Conservation (phyloP, 2,797 vertebrate genomes). For the Rhynchonycteris naso region DNA sequence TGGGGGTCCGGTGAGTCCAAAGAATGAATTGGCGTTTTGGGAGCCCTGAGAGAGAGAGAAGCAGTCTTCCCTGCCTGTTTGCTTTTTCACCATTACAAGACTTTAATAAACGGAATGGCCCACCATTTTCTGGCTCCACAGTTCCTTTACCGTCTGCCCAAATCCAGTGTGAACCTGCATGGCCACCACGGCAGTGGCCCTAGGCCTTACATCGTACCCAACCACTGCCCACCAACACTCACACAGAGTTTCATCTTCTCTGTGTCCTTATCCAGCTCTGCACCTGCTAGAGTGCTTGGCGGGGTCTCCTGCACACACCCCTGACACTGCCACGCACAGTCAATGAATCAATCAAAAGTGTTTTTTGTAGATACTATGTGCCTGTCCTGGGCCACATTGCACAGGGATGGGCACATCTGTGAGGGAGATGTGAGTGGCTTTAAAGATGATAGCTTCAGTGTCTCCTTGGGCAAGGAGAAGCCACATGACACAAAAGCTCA, state of each 20-base stretch:
- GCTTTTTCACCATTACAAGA: too few relatives aligned
- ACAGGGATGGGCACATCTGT: not conserved
- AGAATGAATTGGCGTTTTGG: too few relatives aligned
- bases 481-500: not conserved
- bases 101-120: too few relatives aligned
- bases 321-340: not conserved
- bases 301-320: not conserved
- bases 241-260: not conserved
- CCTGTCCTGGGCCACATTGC: not conserved
- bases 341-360: not conserved
- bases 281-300: not conserved
- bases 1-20: too few relatives aligned
- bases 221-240: rapidly evolving
- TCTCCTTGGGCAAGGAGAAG: not conserved
- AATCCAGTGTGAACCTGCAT: too few relatives aligned
- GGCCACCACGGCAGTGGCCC: too few relatives aligned
- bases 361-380: not conserved
- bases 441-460: not conserved
- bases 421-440: not conserved
- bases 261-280: not conserved
- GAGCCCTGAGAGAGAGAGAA: too few relatives aligned
- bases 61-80: too few relatives aligned
- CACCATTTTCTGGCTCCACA: too few relatives aligned
- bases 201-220: not conserved
- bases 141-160: too few relatives aligned